phyloP scores from a whole-genome alignment of 2,888 invertebrate genomes.

The Tethea ocularis region DNA sequence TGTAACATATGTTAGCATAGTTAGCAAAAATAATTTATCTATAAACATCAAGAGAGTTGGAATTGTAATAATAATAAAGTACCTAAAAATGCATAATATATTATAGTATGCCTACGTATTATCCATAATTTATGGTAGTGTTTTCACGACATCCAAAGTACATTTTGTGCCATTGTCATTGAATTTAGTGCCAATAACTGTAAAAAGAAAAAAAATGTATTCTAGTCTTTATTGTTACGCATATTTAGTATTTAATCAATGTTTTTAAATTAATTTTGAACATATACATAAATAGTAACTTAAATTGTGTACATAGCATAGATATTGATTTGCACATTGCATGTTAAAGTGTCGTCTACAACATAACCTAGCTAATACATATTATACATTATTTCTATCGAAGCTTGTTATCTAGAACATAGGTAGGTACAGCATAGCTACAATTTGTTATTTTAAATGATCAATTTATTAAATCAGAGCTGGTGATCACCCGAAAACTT shows the following conservation, averaged over 20 bases:
- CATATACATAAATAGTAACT: slow-evolving; percentile 61
- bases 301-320: slow-evolving; percentile 71
- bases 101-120: slow-evolving; percentile 4
- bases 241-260: slow-evolving; percentile 81
- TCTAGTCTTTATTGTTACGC: slow-evolving; percentile 85
- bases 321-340: slow-evolving; percentile 72
- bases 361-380: slow-evolving; percentile 45
- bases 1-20: slow-evolving; percentile 76
- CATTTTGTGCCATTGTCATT: slow-evolving; percentile 78
- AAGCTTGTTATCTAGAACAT: slow-evolving; percentile 45
- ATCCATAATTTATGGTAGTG: slow-evolving; percentile 47
- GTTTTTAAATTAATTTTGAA: slow-evolving; percentile 76
- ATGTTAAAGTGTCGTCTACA: slow-evolving; percentile 63
- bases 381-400: slow-evolving; percentile 41
- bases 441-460: slow-evolving; percentile 37
- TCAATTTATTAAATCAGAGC: slow-evolving; percentile 15
- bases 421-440: slow-evolving; percentile 15
- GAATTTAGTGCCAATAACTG: slow-evolving; percentile 84
- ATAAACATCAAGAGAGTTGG: slow-evolving; percentile 3
- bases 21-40: slow-evolving; percentile 69
- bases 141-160: slow-evolving; percentile 64
- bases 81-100: slow-evolving; percentile 53
- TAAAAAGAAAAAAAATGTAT: slow-evolving; percentile 78
- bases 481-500: background rate
- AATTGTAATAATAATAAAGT: slow-evolving; percentile 21